Evolutionary conservation across 2,797 vertebrate species (phyloP), one percentile per base, ranked within the genome.

Genomic region (Sardinella longiceps): DNA sequence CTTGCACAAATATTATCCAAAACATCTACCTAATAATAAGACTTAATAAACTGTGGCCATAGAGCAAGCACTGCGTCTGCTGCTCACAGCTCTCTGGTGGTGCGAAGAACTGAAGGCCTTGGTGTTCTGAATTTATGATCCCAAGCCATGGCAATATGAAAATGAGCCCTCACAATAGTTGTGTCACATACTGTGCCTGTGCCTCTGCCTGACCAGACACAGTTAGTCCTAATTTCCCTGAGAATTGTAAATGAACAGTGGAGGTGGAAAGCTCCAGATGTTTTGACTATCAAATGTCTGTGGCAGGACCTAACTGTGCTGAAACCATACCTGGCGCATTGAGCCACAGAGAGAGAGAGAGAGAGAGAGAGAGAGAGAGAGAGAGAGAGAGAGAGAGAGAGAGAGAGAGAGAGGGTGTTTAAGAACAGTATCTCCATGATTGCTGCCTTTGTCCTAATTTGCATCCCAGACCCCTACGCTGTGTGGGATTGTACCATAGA

Each of bases 241-340:
- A 93, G 94, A 95, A 95, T 93, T 91, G 93, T 93, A 92, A 90
- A 92, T 91, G 93, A 91, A 93, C 91, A 93, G 93, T 92, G 90
- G 91, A 90, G 88, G 90, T 92, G 92, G 93, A 91, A 93, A 92
- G 87, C 90, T 85, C 85, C 87, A 86, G 82, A 90, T 90, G 88
- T 86, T 96, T 95, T 96, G 95, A 94, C 92, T 95, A 94, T 53
- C 94, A 96, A 96, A 96, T 96, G 92, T 87, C 90, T 84, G 0
- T 58, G 20, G 87, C 58, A 10, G 63, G 30, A 86, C n/a, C n/a
- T n/a, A n/a, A 86, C 87, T 20, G 1, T 87, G 83, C 88, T 88
- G 83, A 43, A 83, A 85, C 90, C 88, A 84, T 94, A 95, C 95
- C 94, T 94, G 86, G 25, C 33, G 23, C 70, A 43, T 6, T 20